Percentiles rank a stretch among this genome's conserved stretches.
Conservation (phyloP, 2,888 invertebrate species). For the Lasioglossum vierecki region DNA sequence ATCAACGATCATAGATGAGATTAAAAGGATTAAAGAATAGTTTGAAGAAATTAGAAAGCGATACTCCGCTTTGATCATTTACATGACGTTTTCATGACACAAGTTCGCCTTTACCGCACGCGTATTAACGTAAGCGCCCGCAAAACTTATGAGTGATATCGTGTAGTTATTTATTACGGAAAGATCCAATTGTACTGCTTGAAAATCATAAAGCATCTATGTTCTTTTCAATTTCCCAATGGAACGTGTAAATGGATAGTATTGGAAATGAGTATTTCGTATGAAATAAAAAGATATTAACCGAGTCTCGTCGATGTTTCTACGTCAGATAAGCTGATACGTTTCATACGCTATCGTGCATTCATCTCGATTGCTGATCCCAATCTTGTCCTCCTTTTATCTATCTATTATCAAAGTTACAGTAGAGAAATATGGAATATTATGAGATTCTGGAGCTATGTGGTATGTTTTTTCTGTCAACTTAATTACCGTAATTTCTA, state of each 20-base stretch:
- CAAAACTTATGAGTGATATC: not conserved
- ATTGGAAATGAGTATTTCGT: conserved; percentile 1
- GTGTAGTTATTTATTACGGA: conserved; percentile 31
- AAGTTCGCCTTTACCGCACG: not conserved
- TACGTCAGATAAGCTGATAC: not conserved
- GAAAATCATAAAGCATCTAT: conserved; percentile 11
- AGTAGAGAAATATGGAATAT: not conserved
- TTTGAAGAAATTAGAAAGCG: not conserved
- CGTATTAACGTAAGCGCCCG: not conserved
- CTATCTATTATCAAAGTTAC: not conserved
- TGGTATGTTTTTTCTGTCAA: no score
- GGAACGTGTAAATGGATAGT: not conserved
- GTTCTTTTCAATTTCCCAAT: conserved; percentile 3
- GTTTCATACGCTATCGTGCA: not conserved
- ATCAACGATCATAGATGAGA: not conserved
- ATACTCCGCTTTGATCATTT: not conserved
- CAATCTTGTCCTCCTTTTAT: not conserved
- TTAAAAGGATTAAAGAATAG: not conserved
- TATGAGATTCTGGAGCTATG: no score
- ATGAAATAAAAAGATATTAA: conserved; percentile 20
- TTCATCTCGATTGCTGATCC: not conserved
- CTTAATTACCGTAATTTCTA: no score
- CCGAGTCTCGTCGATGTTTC: not conserved
- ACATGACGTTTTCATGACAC: conserved; percentile 5
- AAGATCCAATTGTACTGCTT: conserved; percentile 28